These are phyloP conservation scores for Bucorvus abyssinicus DNA, from an alignment of 2,797 vertebrate genomes.

Conservation along the genomic window DNA sequence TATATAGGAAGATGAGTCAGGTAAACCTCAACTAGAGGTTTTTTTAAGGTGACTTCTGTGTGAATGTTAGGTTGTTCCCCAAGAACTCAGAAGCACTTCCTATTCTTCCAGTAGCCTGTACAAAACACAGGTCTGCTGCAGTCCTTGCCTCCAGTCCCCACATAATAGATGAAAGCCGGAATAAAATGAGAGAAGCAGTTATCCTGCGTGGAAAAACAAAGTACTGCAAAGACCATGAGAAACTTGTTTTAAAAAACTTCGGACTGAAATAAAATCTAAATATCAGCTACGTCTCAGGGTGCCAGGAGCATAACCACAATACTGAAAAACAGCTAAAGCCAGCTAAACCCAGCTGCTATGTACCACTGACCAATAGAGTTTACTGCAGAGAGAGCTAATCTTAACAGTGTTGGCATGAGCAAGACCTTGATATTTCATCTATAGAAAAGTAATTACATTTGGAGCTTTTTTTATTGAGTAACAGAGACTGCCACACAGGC, in stretches of 20 bases:
- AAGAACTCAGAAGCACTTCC: neutral
- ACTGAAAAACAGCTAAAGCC: neutral
- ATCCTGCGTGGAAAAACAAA: neutral
- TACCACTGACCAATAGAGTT: neutral
- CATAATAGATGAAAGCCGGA: neutral
- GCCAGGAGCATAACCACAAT: neutral
- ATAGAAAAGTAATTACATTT: neutral
- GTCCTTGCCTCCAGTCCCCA: accelerated
- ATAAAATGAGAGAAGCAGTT: neutral
- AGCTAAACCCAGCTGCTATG: neutral
- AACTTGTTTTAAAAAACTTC: neutral
- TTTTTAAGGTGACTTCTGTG: neutral
- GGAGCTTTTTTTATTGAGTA: neutral
- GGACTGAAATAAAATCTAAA: neutral
- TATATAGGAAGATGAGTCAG: neutral
- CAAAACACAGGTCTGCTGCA: neutral
- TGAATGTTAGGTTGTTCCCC: neutral
- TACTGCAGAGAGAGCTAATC: neutral
- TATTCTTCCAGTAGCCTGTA: neutral
- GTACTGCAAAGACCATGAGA: neutral
- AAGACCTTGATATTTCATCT: neutral
- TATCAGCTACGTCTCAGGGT: neutral
- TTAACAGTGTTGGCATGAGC: neutral
- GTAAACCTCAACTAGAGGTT: neutral
- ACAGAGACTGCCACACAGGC: neutral